These are phyloP conservation scores for Pardosa pseudoannulata DNA, from an alignment of 2,888 invertebrate genomes.

Conservation along the genomic window DNA sequence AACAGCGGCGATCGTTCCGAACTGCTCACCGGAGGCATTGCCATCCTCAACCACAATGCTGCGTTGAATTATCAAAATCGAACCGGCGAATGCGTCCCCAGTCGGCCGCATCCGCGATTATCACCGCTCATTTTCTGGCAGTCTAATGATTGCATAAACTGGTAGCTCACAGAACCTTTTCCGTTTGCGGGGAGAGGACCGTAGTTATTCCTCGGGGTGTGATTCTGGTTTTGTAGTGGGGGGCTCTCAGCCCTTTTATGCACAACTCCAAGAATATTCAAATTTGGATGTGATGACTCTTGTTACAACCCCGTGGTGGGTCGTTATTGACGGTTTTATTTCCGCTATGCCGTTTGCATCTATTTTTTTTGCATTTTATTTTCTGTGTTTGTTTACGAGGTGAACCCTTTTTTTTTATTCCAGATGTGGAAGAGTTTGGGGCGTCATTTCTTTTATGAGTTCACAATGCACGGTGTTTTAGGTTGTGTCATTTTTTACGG, in stretches of 20 bases:
- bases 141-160: constrained; percentile 69
- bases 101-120: constrained; percentile 37
- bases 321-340: constrained; percentile 59
- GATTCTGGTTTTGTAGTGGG: constrained; percentile 69
- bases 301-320: constrained; percentile 60
- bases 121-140: constrained; percentile 53
- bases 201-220: constrained; percentile 63
- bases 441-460: too few species aligned
- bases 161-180: constrained; percentile 27
- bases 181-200: constrained; percentile 27
- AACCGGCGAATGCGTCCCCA: constrained; percentile 29
- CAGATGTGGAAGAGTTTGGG: background rate
- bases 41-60: constrained; percentile 8
- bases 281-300: constrained; percentile 65
- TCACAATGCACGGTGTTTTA: too few species aligned
- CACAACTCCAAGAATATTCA: constrained; percentile 58
- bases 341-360: constrained; percentile 12
- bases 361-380: constrained; percentile 10
- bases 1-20: constrained; percentile 23
- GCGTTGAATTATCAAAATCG: constrained; percentile 40
- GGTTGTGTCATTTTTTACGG: too few species aligned
- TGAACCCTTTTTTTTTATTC: background rate
- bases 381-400: constrained; percentile 1
- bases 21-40: background rate
- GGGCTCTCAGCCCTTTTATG: background rate